phyloP scores from a whole-genome alignment of 2,113 vertebrate genomes.

The Pithys albifrons region DNA sequence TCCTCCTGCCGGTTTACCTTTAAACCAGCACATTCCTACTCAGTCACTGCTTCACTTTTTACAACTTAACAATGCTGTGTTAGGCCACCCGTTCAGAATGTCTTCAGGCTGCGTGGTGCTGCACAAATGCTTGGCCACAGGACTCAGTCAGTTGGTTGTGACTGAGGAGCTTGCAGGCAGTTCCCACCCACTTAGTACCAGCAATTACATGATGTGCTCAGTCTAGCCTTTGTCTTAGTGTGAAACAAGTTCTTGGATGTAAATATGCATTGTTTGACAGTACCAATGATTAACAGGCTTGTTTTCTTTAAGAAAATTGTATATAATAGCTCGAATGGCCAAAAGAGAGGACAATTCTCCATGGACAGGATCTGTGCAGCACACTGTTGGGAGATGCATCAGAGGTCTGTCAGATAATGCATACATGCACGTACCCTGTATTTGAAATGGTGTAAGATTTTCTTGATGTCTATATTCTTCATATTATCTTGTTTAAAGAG shows the following conservation, averaged over 20 bases:
- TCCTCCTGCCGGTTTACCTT: too few relatives aligned
- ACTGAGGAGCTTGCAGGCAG: not conserved
- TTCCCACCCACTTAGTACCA: not conserved
- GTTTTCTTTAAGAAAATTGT: not conserved
- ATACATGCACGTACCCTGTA: not conserved
- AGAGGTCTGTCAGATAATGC: not conserved
- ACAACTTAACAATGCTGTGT: not conserved
- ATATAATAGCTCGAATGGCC: not conserved
- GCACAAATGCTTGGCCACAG: not conserved
- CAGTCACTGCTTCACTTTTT: too few relatives aligned
- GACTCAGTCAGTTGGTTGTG: not conserved
- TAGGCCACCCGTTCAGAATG: fast-evolving
- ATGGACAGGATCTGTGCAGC: not conserved
- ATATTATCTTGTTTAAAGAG: not conserved
- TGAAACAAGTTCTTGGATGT: not conserved
- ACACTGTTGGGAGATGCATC: not conserved
- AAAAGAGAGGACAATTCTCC: not conserved
- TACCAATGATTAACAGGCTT: not conserved
- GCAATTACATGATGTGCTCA: fast-evolving
- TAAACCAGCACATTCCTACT: too few relatives aligned
- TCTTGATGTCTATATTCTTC: not conserved
- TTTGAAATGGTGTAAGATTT: not conserved
- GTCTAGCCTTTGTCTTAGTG: not conserved
- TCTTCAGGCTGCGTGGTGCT: not conserved
- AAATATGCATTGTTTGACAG: not conserved